A percentile compares a stretch with the other conserved stretches of the same genome.
phyloP scores from a whole-genome alignment of 2,797 vertebrate genomes.

The Chiroxiphia lanceolata region DNA sequence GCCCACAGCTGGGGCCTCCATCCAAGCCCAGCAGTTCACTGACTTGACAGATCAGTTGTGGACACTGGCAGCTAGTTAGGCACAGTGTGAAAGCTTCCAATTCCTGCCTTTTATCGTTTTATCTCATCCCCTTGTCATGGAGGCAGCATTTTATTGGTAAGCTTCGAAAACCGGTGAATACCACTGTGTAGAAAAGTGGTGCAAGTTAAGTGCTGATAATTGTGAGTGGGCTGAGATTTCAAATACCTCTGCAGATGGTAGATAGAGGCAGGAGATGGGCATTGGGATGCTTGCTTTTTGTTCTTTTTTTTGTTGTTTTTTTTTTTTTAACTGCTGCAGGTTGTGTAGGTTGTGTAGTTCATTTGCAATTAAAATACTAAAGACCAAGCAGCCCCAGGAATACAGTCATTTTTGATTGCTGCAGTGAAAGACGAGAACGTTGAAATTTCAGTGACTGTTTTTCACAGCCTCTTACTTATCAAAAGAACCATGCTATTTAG shows the following conservation, averaged over 20 bases:
- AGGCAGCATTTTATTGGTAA: not conserved
- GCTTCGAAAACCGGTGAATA: not conserved
- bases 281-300: not conserved
- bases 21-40: not conserved
- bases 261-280: not conserved
- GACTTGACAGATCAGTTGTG: not conserved
- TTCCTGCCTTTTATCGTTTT: constrained; percentile 2
- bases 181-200: not conserved
- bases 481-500: constrained; percentile 47
- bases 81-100: not conserved
- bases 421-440: not conserved
- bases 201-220: not conserved
- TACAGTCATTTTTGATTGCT: not conserved
- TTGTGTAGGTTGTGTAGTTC: constrained; percentile 14
- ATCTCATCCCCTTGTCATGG: not conserved
- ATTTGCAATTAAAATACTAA: constrained; percentile 39
- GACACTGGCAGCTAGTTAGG: not conserved
- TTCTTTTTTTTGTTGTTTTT: not conserved
- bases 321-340: constrained; percentile 21
- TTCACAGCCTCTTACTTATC: constrained; percentile 38
- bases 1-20: not conserved
- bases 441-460: constrained; percentile 15
- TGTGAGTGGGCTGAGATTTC: not conserved
- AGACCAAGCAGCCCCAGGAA: not conserved
- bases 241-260: not conserved